Conservation (phyloP, 2,113 vertebrate species). For the Scartelaos histophorus region DNA sequence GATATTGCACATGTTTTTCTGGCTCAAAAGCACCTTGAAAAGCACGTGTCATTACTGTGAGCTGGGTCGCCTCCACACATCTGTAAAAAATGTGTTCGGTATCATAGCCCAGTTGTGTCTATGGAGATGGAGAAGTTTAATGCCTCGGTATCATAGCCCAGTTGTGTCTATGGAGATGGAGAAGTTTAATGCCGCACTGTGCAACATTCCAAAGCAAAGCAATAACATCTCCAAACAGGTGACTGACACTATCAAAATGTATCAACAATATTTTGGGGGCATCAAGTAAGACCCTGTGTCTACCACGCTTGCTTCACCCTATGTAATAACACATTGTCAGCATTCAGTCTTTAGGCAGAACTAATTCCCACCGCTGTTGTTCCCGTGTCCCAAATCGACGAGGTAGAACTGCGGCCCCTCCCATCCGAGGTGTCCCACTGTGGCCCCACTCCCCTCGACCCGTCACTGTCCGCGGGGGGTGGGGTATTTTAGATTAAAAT, state of each 20-base stretch:
- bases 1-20: not conserved
- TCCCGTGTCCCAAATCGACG: constrained; percentile 34
- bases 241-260: too few relatives aligned
- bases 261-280: not conserved
- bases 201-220: not conserved
- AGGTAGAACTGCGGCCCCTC: constrained; percentile 56
- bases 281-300: not conserved
- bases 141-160: not conserved
- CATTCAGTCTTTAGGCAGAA: constrained; percentile 26
- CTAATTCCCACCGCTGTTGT: constrained; percentile 33
- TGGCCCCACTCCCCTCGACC: constrained; percentile 52
- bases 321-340: constrained; percentile 4
- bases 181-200: not conserved
- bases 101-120: not conserved
- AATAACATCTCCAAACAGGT: not conserved
- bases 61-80: not conserved
- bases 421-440: constrained; percentile 57
- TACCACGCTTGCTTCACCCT: not conserved
- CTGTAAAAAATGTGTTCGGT: not conserved
- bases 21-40: too few relatives aligned
- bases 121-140: not conserved
- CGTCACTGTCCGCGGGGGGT: constrained; percentile 60
- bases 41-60: too few relatives aligned
- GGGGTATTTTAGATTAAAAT: constrained; percentile 69
- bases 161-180: not conserved